Base-by-base conservation (phyloP, 2,113 vertebrate species). In the Ariopsis seemanni region DNA sequence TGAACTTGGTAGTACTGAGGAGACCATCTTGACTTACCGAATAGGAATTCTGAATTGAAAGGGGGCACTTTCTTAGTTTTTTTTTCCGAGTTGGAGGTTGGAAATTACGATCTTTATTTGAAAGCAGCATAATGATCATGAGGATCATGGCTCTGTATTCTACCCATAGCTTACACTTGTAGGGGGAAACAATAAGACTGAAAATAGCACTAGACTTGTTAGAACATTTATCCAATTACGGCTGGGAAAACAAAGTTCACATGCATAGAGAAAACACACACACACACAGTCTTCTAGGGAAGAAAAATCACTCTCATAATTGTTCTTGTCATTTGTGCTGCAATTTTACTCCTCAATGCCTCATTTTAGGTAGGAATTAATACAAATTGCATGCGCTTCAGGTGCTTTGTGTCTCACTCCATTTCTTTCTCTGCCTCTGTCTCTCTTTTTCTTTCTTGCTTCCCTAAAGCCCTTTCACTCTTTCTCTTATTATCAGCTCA, bases 401-500 rank as follows among this genome's bases (percentile, higher is more conserved):
- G 96, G 97, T 97, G 95, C 94, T 94, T 92, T 91, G 93, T 87
- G 92, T 94, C 93, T 95, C 95, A 94, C 94, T 93, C 95, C 94
- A 94, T 94, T 93, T 91, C 91, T 95, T 95, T 95, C 96, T 84
- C 77, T 18, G 48, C 69, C 89, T 77, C 86, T 85, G 42, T 89
- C 53, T 91, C 91, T 88, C 10, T 75, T 20, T 50, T 20, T 75
- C 72, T 79, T 8, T 55, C 75, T 55, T 50, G 17, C 85, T 90
- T 79, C 75, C 52, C 67, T 52, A 60, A 52, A 92, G 93, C 93
- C 75, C 67, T 85, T 90, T 87, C 91, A 84, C 86, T 88, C 2
- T 88, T 83, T 92, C 97, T 97, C 96, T 97, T 97, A 98, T 99
- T 97, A 99, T 98, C 97, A 97, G 97, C 97, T 98, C 96, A 97